Evolutionary conservation across 2,113 vertebrate genomes (phyloP), one percentile per base, ranked within the genome.

Genomic region (Rhegmatorhina hoffmannsi): DNA sequence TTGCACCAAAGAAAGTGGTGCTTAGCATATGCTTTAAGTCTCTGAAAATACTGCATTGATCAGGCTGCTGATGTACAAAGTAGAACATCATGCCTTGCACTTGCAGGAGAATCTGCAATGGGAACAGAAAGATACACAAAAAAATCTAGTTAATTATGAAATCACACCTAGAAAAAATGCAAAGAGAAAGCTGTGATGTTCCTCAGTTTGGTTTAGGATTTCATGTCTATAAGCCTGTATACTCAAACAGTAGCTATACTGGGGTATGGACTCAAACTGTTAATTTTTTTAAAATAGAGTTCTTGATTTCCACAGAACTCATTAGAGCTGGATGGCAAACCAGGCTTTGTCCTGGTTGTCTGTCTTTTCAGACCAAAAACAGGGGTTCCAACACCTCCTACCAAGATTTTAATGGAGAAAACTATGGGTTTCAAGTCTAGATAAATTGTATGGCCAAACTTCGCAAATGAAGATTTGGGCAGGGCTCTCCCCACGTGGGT

Each of bases 211-310:
- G 78, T 44, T 67, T 25, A 53, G 29, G 29, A 11, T 69, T 86
- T 88, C 34, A 73, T 1, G 3, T 52, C 40, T 47, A 1, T 46
- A 60, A 74, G 17, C 3, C 34, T 68, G 56, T 43, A 8, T 15
- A 70, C 56, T 1, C 1, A 38, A 91, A 72, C 7, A 47, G 34
- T 15, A 33, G 20, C n/a, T 80, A 26, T n/a, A 60, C 10, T 60
- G 46, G 14, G 5, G 4, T 55, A 36, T 52, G 44, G 19, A 40
- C 11, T 74, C 43, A 78, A 46, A 59, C 0, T 0, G 20, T 34
- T 31, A 11, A 11, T 47, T 80, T 92, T 66, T 73, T 8, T 36
- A 58, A 44, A 34, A 59, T 8, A 44, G 33, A 40, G 4, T 28
- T 40, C 25, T 21, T 10, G 0, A 5, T 29, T 87, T 76, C 49